Conservation (phyloP, 2,888 invertebrate species). For the Acholoe squamosa region DNA sequence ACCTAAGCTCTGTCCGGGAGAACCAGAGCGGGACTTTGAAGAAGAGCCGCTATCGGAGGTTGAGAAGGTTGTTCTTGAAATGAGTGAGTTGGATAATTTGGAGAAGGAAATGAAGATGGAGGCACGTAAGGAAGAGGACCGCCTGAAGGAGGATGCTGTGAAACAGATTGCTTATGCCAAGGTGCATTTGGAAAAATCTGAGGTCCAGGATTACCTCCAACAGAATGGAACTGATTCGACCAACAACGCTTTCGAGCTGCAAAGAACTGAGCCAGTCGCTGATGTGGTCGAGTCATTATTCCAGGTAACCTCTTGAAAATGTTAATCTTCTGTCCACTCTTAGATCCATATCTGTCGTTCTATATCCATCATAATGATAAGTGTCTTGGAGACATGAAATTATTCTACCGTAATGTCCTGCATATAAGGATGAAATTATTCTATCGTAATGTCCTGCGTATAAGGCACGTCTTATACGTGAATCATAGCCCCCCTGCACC, state of each 20-base stretch:
- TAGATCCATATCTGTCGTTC: too few relatives aligned
- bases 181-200: neutral
- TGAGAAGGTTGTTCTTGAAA: neutral
- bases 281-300: slow-evolving; percentile 42
- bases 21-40: neutral
- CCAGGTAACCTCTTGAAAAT: too few relatives aligned
- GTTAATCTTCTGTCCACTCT: too few relatives aligned
- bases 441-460: too few relatives aligned
- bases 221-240: neutral
- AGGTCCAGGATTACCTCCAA: slow-evolving; percentile 12
- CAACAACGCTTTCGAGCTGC: neutral
- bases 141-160: slow-evolving; percentile 25
- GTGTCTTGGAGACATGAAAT: too few relatives aligned
- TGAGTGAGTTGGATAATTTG: neutral
- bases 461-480: too few relatives aligned
- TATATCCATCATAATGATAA: too few relatives aligned
- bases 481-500: too few relatives aligned
- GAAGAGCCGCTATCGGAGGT: slow-evolving; percentile 30
- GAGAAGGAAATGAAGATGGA: neutral
- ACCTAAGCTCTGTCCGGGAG: neutral
- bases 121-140: neutral
- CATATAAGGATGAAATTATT: too few relatives aligned
- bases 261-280: neutral
- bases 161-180: slow-evolving; percentile 3
- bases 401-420: too few relatives aligned